These are phyloP conservation scores for Passer montanus DNA, from an alignment of 2,113 vertebrate species.

Conservation along the genomic window DNA sequence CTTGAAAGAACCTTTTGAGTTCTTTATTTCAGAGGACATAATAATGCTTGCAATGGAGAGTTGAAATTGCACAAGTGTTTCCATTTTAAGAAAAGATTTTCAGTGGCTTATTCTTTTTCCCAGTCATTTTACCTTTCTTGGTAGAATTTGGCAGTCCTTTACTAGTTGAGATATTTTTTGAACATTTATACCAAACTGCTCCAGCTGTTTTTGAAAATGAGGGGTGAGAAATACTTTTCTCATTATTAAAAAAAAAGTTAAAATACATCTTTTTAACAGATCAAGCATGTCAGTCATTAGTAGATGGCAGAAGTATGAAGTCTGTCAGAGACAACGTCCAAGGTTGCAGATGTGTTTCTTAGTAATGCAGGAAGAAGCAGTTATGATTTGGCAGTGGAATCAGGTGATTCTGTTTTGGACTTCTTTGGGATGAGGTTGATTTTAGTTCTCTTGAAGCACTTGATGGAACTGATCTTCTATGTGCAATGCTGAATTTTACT, in stretches of 20 bases:
- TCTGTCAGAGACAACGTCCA: neutral
- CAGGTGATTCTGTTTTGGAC: neutral
- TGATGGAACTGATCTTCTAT: neutral
- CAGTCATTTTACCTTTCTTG: slow-evolving; percentile 9
- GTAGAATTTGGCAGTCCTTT: slow-evolving; percentile 23
- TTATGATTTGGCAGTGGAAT: neutral
- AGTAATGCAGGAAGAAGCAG: neutral
- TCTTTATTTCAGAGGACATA: neutral
- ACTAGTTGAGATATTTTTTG: neutral
- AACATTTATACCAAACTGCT: neutral
- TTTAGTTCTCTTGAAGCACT: neutral
- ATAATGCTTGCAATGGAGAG: neutral
- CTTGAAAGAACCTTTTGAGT: slow-evolving; percentile 14
- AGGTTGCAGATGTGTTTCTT: neutral
- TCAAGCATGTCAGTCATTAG: neutral
- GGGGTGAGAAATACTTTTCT: slow-evolving; percentile 8
- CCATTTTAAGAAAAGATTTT: slow-evolving; percentile 50
- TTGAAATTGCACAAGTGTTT: slow-evolving; percentile 38
- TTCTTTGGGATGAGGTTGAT: neutral
- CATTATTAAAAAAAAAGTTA: neutral
- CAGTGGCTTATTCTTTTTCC: neutral
- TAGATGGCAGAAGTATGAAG: slow-evolving; percentile 3
- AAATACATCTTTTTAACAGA: neutral
- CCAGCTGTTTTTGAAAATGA: neutral
- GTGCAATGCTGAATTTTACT: neutral